A percentile compares a stretch with the other conserved stretches of the same genome.
Evolutionary conservation across 2,797 vertebrate genomes (phyloP).

Genomic region (Lutjanus campechanus): DNA sequence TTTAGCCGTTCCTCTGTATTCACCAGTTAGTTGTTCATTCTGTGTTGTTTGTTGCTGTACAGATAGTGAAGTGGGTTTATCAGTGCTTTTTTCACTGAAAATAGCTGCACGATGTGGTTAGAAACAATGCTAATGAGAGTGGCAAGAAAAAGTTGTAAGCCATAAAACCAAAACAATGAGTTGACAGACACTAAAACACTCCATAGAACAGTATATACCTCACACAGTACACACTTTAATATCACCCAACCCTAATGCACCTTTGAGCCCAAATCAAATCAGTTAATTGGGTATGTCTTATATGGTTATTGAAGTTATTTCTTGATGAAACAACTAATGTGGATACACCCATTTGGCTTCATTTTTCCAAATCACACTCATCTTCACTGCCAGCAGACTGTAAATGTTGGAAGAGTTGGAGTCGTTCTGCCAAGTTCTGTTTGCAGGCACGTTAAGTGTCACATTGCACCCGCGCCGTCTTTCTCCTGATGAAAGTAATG

Average conservation of each 20-base stretch:
- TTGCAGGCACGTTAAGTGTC: slow-evolving; percentile 25
- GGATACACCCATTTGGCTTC: slow-evolving; percentile 1
- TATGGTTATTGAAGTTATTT: not conserved
- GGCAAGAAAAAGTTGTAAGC: not conserved
- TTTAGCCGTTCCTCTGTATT: not conserved
- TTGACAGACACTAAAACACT: not conserved
- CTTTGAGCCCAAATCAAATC: slow-evolving; percentile 1
- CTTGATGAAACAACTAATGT: not conserved
- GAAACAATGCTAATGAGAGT: not conserved
- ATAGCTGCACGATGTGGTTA: not conserved
- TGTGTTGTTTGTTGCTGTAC: not conserved
- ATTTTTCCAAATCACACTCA: slow-evolving; percentile 11
- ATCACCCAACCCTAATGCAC: not conserved
- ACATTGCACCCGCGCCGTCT: slow-evolving; percentile 2
- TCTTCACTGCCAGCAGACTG: slow-evolving; percentile 32
- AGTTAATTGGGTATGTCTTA: not conserved
- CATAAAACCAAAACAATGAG: not conserved
- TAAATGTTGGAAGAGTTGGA: not conserved
- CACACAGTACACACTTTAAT: too few species aligned
- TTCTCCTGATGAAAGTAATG: slow-evolving; percentile 8
- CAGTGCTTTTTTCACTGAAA: not conserved
- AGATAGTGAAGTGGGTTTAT: not conserved
- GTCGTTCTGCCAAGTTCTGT: slow-evolving; percentile 29
- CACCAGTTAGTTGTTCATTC: not conserved
- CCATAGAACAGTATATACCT: not conserved